Evolutionary conservation across 2,888 invertebrate genomes (phyloP).

Genomic region (Drymonia ruficornis): DNA sequence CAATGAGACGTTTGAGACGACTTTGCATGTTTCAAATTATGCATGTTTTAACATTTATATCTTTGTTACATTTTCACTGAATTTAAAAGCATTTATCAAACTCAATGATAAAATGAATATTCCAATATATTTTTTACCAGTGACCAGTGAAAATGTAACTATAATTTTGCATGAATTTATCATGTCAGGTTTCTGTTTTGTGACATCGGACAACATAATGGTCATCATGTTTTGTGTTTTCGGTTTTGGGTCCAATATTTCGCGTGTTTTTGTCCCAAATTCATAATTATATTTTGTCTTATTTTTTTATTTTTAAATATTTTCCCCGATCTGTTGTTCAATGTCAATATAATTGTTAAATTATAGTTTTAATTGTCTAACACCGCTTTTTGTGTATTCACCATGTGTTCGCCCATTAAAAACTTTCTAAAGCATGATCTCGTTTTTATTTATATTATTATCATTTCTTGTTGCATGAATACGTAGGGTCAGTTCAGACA

Average conservation of each 20-base stretch:
- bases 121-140: neutral
- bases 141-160: neutral
- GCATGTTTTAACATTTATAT: neutral
- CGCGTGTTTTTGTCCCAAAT: too few species aligned
- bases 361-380: conserved; percentile 21
- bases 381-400: conserved; percentile 47
- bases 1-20: neutral
- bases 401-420: conserved; percentile 55
- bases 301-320: neutral
- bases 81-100: neutral
- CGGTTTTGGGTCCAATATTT: too few species aligned
- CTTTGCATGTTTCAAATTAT: neutral
- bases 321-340: conserved; percentile 17
- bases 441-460: conserved; percentile 15
- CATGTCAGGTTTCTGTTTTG: neutral
- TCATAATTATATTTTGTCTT: neutral
- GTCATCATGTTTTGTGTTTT: too few species aligned
- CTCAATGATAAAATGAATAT: too few species aligned
- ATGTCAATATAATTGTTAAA: conserved; percentile 13
- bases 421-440: conserved; percentile 39
- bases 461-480: conserved; percentile 4
- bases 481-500: too few species aligned
- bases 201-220: neutral
- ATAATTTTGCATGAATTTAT: neutral
- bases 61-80: neutral